Percentiles rank a stretch among this genome's conserved stretches.
These are phyloP conservation scores for Poecilobothrus nobilitatus DNA, from an alignment of 2,888 invertebrate genomes.

Conservation along the genomic window DNA sequence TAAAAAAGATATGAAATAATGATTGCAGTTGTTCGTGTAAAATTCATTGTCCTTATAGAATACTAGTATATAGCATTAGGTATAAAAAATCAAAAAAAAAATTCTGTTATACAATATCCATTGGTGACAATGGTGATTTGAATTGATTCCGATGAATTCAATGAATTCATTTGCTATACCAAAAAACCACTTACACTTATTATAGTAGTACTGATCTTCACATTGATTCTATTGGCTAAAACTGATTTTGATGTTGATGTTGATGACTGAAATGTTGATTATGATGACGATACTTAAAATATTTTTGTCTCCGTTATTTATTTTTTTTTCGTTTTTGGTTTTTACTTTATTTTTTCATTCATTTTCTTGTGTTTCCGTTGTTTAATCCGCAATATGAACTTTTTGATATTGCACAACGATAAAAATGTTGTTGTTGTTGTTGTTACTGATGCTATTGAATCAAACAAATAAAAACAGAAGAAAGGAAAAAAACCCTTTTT, in stretches of 20 bases:
- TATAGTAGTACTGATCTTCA: no score
- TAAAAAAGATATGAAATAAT: no score
- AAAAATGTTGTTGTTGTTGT: no score
- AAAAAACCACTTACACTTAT: no score
- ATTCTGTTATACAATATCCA: no score
- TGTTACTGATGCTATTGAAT: no score
- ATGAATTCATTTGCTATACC: not conserved
- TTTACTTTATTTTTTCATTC: not conserved
- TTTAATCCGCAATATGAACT: constrained; percentile 6
- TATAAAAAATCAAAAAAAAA: no score
- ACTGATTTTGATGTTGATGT: not conserved
- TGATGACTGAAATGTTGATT: not conserved
- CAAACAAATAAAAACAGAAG: not conserved
- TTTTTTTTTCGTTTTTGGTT: not conserved
- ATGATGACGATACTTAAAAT: not conserved
- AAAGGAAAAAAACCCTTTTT: not conserved
- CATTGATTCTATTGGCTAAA: not conserved
- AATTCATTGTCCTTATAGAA: not conserved
- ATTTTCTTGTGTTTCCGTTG: constrained; percentile 3
- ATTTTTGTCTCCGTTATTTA: not conserved
- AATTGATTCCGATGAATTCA: not conserved
- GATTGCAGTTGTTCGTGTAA: not conserved
- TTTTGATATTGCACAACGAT: not conserved
- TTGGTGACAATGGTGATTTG: not conserved
- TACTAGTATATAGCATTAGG: no score